Evolutionary conservation across 2,113 vertebrate species (phyloP).

Genomic region (Takifugu bimaculatus): DNA sequence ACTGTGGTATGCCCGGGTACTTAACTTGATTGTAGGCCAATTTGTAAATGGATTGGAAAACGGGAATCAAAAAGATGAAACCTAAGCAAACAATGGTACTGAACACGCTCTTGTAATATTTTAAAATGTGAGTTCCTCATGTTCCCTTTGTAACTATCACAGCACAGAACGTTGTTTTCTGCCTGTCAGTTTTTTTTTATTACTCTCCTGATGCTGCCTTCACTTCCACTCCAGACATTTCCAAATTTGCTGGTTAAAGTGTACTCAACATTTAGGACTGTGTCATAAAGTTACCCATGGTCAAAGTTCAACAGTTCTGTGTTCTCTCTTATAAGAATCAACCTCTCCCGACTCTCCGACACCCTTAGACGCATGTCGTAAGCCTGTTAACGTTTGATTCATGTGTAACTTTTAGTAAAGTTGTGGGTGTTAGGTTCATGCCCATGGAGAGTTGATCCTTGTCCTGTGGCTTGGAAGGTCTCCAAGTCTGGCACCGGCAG

Average conservation of each 20-base stretch:
- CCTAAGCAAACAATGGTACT: too few species aligned
- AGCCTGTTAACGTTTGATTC: conserved; percentile 50
- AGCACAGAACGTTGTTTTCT: neutral
- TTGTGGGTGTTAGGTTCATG: conserved; percentile 55
- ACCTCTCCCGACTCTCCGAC: conserved; percentile 13
- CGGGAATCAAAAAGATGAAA: too few species aligned
- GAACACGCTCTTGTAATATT: neutral
- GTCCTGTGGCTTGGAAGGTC: conserved; percentile 58
- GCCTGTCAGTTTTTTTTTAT: conserved; percentile 8
- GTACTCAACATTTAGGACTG: conserved; percentile 37
- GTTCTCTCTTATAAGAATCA: conserved; percentile 25
- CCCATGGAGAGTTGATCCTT: conserved; percentile 60
- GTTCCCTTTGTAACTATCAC: too few species aligned
- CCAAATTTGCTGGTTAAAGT: conserved; percentile 27
- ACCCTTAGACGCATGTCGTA: conserved; percentile 29
- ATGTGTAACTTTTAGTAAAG: conserved; percentile 49
- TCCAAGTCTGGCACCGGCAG: conserved; percentile 57
- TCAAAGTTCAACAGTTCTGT: conserved; percentile 37
- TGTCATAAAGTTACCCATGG: conserved; percentile 28
- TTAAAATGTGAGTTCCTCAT: conserved; percentile 5
- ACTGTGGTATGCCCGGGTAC: too few species aligned
- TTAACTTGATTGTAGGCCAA: too few species aligned
- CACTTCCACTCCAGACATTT: conserved; percentile 13
- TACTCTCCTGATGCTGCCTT: conserved; percentile 4
- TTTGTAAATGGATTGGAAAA: too few species aligned